A percentile compares a stretch with the other conserved stretches of the same genome.
Conservation (phyloP, 2,888 invertebrate genomes). For the Drosophila multiciliata region DNA sequence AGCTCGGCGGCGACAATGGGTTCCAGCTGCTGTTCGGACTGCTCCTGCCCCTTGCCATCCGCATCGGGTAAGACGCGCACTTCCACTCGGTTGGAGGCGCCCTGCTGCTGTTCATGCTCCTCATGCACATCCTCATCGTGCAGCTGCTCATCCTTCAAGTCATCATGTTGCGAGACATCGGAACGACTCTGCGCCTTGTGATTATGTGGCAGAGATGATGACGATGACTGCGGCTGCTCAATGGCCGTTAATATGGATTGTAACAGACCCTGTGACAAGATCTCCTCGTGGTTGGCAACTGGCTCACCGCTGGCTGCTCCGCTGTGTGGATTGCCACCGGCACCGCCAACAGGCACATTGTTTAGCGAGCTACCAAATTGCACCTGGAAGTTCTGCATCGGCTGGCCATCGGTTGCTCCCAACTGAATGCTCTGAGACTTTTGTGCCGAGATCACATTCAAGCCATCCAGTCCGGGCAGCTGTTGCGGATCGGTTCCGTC, state of each 20-base stretch:
- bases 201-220: constrained; percentile 39
- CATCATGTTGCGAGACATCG: constrained; percentile 58
- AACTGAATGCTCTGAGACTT: constrained; percentile 84
- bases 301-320: constrained; percentile 61
- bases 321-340: constrained; percentile 56
- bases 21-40: constrained; percentile 62
- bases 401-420: constrained; percentile 82
- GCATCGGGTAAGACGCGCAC: constrained; percentile 40
- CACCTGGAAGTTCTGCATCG: constrained; percentile 88
- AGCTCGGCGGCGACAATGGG: constrained; percentile 72
- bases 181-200: constrained; percentile 81
- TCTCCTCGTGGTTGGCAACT: constrained; percentile 89
- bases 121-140: constrained; percentile 31
- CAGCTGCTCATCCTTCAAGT: constrained; percentile 42
- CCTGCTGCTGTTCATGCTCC: constrained; percentile 12
- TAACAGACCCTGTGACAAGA: constrained; percentile 91
- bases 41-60: constrained; percentile 42
- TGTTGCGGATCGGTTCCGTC: constrained; percentile 74
- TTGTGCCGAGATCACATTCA: constrained; percentile 83
- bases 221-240: constrained; percentile 87
- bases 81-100: constrained; percentile 55
- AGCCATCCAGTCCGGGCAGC: constrained; percentile 81
- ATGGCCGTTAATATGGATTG: constrained; percentile 93
- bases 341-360: constrained; percentile 74
- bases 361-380: constrained; percentile 88